Percentiles rank a stretch among this genome's conserved stretches.
phyloP scores from a whole-genome alignment of 2,113 vertebrate genomes.

The Cacatua alba region DNA sequence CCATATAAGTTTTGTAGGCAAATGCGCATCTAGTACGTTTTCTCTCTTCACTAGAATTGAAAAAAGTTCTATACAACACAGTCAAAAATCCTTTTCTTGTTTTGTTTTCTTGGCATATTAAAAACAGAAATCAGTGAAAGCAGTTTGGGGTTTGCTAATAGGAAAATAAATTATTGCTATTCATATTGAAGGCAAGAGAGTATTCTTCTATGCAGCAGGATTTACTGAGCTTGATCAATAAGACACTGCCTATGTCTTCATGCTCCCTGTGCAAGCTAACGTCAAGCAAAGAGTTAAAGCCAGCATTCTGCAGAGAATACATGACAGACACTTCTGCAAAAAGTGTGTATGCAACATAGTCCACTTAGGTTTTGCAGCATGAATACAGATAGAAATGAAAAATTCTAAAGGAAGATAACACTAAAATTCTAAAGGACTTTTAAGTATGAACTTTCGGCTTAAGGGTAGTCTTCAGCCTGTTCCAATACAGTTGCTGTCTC shows the following conservation, averaged over 20 bases:
- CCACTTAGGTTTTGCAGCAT: background rate
- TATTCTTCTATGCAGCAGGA: background rate
- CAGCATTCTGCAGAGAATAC: background rate
- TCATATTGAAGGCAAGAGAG: background rate
- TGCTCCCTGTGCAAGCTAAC: background rate
- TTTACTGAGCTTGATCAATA: background rate
- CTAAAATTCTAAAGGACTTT: background rate
- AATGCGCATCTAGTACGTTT: background rate
- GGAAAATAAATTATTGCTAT: background rate
- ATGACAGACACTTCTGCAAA: background rate
- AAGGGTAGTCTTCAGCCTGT: background rate
- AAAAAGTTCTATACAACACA: background rate
- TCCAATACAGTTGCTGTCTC: background rate
- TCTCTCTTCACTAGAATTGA: background rate
- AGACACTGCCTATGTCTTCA: background rate
- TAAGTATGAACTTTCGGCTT: background rate
- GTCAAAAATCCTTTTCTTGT: background rate
- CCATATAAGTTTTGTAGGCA: background rate
- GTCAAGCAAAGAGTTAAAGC: slow-evolving; percentile 34
- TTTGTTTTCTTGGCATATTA: background rate
- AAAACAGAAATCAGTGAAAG: background rate
- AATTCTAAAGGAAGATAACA: background rate
- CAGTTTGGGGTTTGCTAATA: background rate
- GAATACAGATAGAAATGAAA: background rate
- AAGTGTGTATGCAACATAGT: accelerated